A percentile compares a stretch with the other conserved stretches of the same genome.
phyloP scores from a whole-genome alignment of 2,888 invertebrate species.

The Sinelater perroti region DNA sequence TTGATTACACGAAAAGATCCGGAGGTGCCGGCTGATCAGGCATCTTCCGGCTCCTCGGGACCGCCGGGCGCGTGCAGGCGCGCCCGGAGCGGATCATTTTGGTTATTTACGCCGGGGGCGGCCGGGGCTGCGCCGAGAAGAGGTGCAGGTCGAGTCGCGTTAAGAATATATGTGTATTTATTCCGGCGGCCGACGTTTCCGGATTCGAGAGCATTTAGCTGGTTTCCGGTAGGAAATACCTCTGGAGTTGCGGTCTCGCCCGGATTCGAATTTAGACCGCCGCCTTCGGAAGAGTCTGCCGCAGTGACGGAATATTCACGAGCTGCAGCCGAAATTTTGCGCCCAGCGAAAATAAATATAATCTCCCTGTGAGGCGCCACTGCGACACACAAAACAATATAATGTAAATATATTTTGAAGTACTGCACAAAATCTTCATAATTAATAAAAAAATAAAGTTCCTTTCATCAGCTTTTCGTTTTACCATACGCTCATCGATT shows the following conservation, averaged over 20 bases:
- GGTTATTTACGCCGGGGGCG: slow-evolving; percentile 12
- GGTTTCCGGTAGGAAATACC: slow-evolving; percentile 58
- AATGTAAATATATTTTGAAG: too few relatives aligned
- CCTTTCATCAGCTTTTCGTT: too few relatives aligned
- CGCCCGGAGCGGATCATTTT: slow-evolving; percentile 8
- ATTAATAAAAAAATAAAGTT: too few relatives aligned
- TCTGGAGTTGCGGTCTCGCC: slow-evolving; percentile 54
- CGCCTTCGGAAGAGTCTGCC: slow-evolving; percentile 30
- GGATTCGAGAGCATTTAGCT: slow-evolving; percentile 57
- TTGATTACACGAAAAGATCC: slow-evolving; percentile 17
- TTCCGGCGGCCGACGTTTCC: slow-evolving; percentile 57
- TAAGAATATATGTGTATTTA: slow-evolving; percentile 55
- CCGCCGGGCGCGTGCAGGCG: background rate
- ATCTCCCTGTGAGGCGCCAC: too few relatives aligned
- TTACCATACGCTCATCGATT: too few relatives aligned
- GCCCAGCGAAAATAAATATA: too few relatives aligned
- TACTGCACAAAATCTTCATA: too few relatives aligned
- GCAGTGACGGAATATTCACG: slow-evolving; percentile 12
- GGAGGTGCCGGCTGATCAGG: background rate
- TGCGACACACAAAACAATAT: too few relatives aligned
- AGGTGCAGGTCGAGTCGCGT: slow-evolving; percentile 37
- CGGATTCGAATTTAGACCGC: slow-evolving; percentile 48
- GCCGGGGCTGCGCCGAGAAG: slow-evolving; percentile 25
- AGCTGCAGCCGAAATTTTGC: background rate
- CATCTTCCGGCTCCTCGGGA: too few relatives aligned